These are phyloP conservation scores for Ametastegia equiseti DNA, from an alignment of 2,888 invertebrate genomes.

Conservation along the genomic window DNA sequence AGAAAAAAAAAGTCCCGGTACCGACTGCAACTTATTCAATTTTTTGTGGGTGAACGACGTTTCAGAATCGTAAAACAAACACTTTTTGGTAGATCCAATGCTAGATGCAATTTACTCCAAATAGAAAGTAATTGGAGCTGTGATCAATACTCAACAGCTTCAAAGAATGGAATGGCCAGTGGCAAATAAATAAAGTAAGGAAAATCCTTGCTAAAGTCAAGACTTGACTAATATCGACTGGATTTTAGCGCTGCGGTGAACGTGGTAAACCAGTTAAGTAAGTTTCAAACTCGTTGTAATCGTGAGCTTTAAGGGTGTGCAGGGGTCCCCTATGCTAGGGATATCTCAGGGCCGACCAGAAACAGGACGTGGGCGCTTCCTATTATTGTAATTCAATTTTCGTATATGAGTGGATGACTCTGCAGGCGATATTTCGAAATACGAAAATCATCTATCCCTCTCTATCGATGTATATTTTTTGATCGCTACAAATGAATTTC, in stretches of 20 bases:
- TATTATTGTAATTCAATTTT: too few relatives aligned
- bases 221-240: background rate
- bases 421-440: too few relatives aligned
- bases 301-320: background rate
- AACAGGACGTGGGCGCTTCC: too few relatives aligned
- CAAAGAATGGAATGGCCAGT: background rate
- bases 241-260: background rate
- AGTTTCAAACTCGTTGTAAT: constrained; percentile 1
- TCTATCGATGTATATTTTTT: too few relatives aligned
- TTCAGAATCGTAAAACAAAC: background rate
- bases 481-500: too few relatives aligned
- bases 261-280: background rate
- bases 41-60: background rate
- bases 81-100: background rate
- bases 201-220: background rate
- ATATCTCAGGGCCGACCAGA: too few relatives aligned
- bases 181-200: background rate
- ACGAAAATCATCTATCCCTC: too few relatives aligned
- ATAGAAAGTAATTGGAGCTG: background rate
- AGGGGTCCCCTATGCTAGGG: too few relatives aligned
- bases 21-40: background rate
- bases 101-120: background rate
- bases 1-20: background rate
- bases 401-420: too few relatives aligned
- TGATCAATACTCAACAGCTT: background rate